Base-by-base conservation (phyloP, 2,888 invertebrate genomes). In the Cotesia congregata region DNA sequence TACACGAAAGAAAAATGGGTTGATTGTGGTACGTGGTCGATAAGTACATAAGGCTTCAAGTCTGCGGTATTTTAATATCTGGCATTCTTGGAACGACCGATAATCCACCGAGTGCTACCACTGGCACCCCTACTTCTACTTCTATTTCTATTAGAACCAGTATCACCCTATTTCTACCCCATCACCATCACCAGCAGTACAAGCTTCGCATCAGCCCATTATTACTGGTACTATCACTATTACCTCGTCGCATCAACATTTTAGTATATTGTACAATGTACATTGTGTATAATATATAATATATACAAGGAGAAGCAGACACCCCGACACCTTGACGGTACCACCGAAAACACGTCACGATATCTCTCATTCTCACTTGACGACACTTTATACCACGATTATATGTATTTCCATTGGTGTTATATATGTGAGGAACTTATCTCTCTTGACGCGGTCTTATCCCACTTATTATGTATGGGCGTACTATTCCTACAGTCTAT, bases 41-140 rank as follows among this genome's bases (percentile, higher is more conserved):
- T 80, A 74, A 79, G 82, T 83, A 82, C 83, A 71, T 77, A 65
- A 79, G 80, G 80, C 82, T 82, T 83, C 76, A 82, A 84, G 86
- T 84, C 87, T 86, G 84, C 83, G 88, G 88, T 88, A 88, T 88
- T 88, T 88, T 88, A 88, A 88, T 88, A 88, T 88, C 88, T 86
- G 83, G 83, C 88, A 88, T 88, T 88, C 88, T 86, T 85, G 83
- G 83, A 87, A 86, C 85, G 86, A 84, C 83, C 86, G 86, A 86
- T 87, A 85, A 85, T 86, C 84, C 81, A 82, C 81, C 79, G 71
- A 81, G 82, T 79, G 78, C 81, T 78, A 79, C 83, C 73, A 77
- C 71, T 67, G 65, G 70, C 60, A 72, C 81, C 67, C 77, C 76
- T 73, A 39, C 79, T 74, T 71, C 77, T 67, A 77, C 77, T 70